Conservation (phyloP, 2,888 invertebrate species). For the Diarsia mendica region DNA sequence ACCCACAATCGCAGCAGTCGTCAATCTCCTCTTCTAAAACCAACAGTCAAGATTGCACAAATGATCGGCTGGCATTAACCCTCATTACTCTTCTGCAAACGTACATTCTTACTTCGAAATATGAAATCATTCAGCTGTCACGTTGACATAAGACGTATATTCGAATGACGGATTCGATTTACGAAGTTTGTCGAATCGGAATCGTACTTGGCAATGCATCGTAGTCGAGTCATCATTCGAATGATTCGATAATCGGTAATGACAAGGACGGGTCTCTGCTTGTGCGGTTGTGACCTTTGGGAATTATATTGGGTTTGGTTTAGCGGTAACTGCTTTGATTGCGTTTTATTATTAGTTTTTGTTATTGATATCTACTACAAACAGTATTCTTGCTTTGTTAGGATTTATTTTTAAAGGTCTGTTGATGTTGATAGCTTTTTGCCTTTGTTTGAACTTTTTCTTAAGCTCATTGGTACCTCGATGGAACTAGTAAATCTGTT, state of each 20-base stretch:
- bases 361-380: slow-evolving; percentile 49
- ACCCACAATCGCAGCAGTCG: slow-evolving; percentile 80
- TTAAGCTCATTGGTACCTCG: background rate
- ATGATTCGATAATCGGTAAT: slow-evolving; percentile 83
- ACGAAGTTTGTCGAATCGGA: slow-evolving; percentile 73
- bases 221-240: slow-evolving; percentile 77
- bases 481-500: background rate
- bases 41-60: slow-evolving; percentile 88
- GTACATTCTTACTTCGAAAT: slow-evolving; percentile 64
- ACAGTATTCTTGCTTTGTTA: slow-evolving; percentile 30
- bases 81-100: slow-evolving; percentile 81
- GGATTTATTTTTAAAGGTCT: slow-evolving; percentile 22
- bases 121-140: slow-evolving; percentile 62
- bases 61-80: slow-evolving; percentile 85
- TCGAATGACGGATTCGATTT: slow-evolving; percentile 58
- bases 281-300: slow-evolving; percentile 79
- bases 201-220: slow-evolving; percentile 73
- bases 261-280: slow-evolving; percentile 77
- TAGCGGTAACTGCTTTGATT: slow-evolving; percentile 64
- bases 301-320: slow-evolving; percentile 68
- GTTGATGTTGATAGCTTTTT: slow-evolving; percentile 1
- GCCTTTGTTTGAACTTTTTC: background rate
- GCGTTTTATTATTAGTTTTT: slow-evolving; percentile 66
- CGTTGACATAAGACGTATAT: slow-evolving; percentile 63
- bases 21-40: slow-evolving; percentile 85